These are phyloP conservation scores for Sphaerophoria taeniata DNA, from an alignment of 2,888 invertebrate species.

Conservation along the genomic window DNA sequence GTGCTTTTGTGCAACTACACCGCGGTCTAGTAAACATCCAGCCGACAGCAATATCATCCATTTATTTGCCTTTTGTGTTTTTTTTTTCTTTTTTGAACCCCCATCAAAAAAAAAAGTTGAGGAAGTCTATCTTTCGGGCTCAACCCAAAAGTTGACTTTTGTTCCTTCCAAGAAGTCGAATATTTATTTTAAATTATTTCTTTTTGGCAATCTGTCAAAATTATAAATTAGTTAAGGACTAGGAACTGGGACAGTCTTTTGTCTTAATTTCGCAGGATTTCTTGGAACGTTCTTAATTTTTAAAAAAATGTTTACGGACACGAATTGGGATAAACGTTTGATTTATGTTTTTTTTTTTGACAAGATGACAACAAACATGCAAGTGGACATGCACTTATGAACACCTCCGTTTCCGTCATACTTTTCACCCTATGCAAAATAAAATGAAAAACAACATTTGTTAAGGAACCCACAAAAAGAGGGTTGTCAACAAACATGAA, in stretches of 20 bases:
- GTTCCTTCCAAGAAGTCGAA: slow-evolving; percentile 60
- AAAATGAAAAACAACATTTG: no score
- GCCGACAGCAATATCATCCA: slow-evolving; percentile 39
- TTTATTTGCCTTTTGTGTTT: slow-evolving; percentile 22
- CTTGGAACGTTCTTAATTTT: not conserved
- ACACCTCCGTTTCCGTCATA: no score
- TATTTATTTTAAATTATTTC: not conserved
- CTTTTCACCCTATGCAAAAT: no score
- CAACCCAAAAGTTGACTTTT: slow-evolving; percentile 44
- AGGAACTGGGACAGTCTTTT: slow-evolving; percentile 22
- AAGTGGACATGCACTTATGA: no score
- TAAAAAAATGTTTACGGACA: not conserved
- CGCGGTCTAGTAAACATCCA: slow-evolving; percentile 59
- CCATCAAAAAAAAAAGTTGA: slow-evolving; percentile 11
- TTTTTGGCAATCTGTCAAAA: slow-evolving; percentile 64
- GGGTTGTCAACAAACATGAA: no score
- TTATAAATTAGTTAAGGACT: slow-evolving; percentile 40
- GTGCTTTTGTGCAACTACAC: slow-evolving; percentile 75
- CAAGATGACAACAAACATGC: no score
- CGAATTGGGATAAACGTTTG: no score
- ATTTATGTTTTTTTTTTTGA: no score
- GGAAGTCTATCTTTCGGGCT: not conserved
- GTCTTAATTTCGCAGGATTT: slow-evolving; percentile 40
- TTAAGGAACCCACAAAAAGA: no score
- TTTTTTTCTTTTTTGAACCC: not conserved